Evolutionary conservation across 1,140 invertebrate genomes (phyloP), one percentile per base, ranked within the genome.

Genomic region (Trichomalopsis sarcophagae): DNA sequence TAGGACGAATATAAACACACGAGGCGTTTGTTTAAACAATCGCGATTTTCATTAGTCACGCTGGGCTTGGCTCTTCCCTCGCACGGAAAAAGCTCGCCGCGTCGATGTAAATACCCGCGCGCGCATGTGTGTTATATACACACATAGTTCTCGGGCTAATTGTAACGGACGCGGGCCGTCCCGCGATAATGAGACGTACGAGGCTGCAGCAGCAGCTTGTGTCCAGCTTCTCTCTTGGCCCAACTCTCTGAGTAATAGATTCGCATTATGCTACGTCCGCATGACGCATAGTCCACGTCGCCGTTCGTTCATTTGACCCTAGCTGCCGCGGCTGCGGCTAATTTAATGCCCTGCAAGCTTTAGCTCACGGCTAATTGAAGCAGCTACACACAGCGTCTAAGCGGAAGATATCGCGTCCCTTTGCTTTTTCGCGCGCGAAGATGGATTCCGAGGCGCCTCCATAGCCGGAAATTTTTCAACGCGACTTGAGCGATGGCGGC

Each of bases 161-260:
- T 80, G 77, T 84, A 66, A 84, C 44, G 83, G 77, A 80, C 77
- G 83, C 86, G 83, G 71, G 85, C 89, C 80, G 74, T 88, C 86
- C 86, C 87, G 82, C 66, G 82, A 89, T 91, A 92, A 92, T 91
- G 90, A 91, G 90, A 92, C 89, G 87, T 88, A 89, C 87, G 84
- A 84, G 87, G 87, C 9, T 7, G 21, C 0, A 21, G 27, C 69
- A 33, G 47, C 69, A 71, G 30, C 23, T 14, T 13, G 69, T 71
- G 69, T 33, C 55, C 55, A 62, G 55, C 55, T 62, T 62, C 55
- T 62, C 55, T 21, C 55, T 62, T n/a, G 55, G 55, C 74, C 21
- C 33, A 79, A 80, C 74, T n/a, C 74, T 23, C 89, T 90, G 90
- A 91, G 91, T 92, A 92, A 91, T 92, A 91, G 91, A 92, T 91